Base-by-base conservation (phyloP, 2,888 invertebrate species). In the Dolichomitus sp. region DNA sequence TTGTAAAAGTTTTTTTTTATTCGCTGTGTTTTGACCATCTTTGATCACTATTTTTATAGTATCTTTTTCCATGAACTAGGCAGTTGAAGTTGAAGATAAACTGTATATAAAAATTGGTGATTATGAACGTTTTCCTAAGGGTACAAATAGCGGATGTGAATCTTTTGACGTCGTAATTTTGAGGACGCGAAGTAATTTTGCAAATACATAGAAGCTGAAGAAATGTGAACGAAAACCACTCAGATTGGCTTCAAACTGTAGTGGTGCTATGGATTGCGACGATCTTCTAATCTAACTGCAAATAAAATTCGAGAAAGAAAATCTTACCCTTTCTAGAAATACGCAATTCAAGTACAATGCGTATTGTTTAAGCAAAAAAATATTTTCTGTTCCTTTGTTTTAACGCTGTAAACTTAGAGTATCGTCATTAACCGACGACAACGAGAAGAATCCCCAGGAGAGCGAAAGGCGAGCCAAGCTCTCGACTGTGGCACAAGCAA, bases 1-100 rank as follows among this genome's bases (percentile, higher is more conserved):
- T 42, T 63, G 42, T 63, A 9, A 12, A 63, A 63, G 19, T 63
- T 63, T 23, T 42, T 63, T 63, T 63, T 63, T 6, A 2, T 5
- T 33, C 17, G 40, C 23, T 42, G 42, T 11, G 63, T 23, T 23
- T 42, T 42, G 12, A 2, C 42, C 59, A 59, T 59, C 17, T n/a
- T 17, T 37, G 11, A 17, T 3, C 5, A 37, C 17, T 17, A 17
- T 33, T 33, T 33, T 4, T 33, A 33, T 4, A 4, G 33, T 33
- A 33, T 2, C 33, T n/a, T 48, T 48, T 48, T n/a, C 4, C n/a
- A 14, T 48, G 14, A 48, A 48, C n/a, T 48, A 11, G n/a, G n/a
- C n/a, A 4, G 14, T 14, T 50, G 17, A 50, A 50, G 19, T 19
- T 50, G 17, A 50, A 50, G 17, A 50, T 1, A 50, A 19, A 19